Evolutionary conservation across 2,888 invertebrate species (phyloP), one percentile per base, ranked within the genome.

Genomic region (Pinctada fucata): DNA sequence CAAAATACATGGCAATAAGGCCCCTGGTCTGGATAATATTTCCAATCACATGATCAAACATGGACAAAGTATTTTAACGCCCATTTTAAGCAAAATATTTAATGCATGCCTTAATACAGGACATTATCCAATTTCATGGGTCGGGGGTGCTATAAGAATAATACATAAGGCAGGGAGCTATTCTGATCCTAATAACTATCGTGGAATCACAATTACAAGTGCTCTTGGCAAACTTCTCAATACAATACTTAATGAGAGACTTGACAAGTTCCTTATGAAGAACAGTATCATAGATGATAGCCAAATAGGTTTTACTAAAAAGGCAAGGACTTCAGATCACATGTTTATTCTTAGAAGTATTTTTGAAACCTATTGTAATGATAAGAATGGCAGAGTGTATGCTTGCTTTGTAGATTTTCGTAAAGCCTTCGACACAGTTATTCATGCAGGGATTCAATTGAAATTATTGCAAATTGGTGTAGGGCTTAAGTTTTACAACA

Each of bases 241-340:
- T 74, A 76, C 47, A 51, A 71, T 80, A 1, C 2, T 79, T 1
- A 72, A 73, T 69, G 31, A 50, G 3, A 72, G 72, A 51, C n/a
- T 72, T 8, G 72, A 64, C 50, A 69, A 48, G 2, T 79, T 76
- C 51, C 45, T 76, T 10, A 13, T 51, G 3, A 66, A 68, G 5
- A 72, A 79, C 49, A 58, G 73, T 8, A 64, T 79, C 2, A 73
- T 76, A 10, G 6, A 69, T 70, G 64, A 76, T 45, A 68, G 65
- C 66, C 79, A 79, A 48, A 76, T 76, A 51, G 79, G 79, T 8
- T 79, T 79, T 51, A 64, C 64, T 51, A 45, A 73, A 73, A 76
- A 72, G 65, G 48, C 73, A 6, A 67, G 76, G 31, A 79, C 79
- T 1, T 64, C 73, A 10, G 79, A 79, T 10, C 76, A 79, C 4